Percentiles rank a stretch among this genome's conserved stretches.
Evolutionary conservation across 1,140 invertebrate species (phyloP).

Genomic region (Cotesia chilonis): DNA sequence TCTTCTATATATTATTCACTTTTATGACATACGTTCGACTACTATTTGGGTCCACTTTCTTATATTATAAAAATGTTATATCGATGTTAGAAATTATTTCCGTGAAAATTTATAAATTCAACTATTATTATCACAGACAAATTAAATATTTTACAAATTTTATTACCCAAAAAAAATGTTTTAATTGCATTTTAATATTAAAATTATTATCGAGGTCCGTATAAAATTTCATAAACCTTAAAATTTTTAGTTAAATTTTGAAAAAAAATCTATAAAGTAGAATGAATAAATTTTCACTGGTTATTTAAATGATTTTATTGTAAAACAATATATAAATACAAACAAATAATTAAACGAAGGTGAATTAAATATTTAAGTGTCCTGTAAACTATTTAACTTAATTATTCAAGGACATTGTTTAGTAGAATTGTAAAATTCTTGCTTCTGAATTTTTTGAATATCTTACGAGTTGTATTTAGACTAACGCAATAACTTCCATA

Average conservation of each 20-base stretch:
- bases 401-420: background rate
- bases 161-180: background rate
- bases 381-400: too few species aligned
- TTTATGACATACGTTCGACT: slow-evolving; percentile 50
- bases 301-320: background rate
- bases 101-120: slow-evolving; percentile 12
- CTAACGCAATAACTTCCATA: too few species aligned
- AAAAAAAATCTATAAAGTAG: background rate
- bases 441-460: too few species aligned
- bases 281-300: background rate
- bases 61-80: slow-evolving; percentile 33
- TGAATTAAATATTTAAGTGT: background rate
- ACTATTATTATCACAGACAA: slow-evolving; percentile 2
- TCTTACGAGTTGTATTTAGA: too few species aligned
- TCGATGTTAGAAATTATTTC: slow-evolving; percentile 28
- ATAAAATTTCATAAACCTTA: too few species aligned
- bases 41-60: slow-evolving; percentile 57
- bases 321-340: background rate
- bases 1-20: slow-evolving; percentile 34
- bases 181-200: too few species aligned
- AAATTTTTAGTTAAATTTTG: background rate
- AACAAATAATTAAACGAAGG: background rate
- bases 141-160: too few species aligned
- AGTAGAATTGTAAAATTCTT: background rate
- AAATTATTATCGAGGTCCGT: too few species aligned